Evolutionary conservation across 2,113 vertebrate species (phyloP).

Genomic region (Caretta caretta): DNA sequence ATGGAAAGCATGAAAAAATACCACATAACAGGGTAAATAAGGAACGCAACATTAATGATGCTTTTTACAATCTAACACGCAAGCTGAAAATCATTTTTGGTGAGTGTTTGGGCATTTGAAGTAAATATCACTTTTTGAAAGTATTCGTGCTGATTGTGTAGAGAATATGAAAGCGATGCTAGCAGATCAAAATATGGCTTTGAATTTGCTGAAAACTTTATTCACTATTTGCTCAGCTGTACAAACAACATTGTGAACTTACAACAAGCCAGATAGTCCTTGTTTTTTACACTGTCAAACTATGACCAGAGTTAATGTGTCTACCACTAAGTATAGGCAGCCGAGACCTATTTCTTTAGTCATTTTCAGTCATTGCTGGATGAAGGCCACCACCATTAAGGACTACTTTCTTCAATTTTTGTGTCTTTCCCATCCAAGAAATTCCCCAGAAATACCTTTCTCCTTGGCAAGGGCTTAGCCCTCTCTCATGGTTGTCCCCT

Average conservation of each 20-base stretch:
- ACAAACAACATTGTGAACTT: not conserved
- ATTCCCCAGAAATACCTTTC: not conserved
- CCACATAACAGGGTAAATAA: fast-evolving
- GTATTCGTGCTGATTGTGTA: not conserved
- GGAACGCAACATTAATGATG: not conserved
- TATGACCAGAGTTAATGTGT: not conserved
- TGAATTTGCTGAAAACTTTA: not conserved
- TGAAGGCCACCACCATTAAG: not conserved
- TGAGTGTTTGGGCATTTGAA: not conserved
- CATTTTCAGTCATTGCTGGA: not conserved
- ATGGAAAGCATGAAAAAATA: not conserved
- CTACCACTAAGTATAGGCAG: not conserved
- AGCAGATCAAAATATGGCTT: not conserved
- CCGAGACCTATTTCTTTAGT: not conserved
- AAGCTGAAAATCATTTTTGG: not conserved
- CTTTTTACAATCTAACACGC: not conserved
- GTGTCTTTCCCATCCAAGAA: not conserved
- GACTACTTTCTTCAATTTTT: not conserved
- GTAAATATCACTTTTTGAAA: not conserved
- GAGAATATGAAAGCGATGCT: not conserved
- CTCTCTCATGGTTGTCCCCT: not conserved
- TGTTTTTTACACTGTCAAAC: not conserved
- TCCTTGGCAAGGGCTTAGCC: not conserved
- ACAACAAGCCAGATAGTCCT: fast-evolving
- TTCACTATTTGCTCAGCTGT: not conserved